These are phyloP conservation scores for Pelecanus crispus DNA, from an alignment of 2,113 vertebrate species.

Conservation along the genomic window DNA sequence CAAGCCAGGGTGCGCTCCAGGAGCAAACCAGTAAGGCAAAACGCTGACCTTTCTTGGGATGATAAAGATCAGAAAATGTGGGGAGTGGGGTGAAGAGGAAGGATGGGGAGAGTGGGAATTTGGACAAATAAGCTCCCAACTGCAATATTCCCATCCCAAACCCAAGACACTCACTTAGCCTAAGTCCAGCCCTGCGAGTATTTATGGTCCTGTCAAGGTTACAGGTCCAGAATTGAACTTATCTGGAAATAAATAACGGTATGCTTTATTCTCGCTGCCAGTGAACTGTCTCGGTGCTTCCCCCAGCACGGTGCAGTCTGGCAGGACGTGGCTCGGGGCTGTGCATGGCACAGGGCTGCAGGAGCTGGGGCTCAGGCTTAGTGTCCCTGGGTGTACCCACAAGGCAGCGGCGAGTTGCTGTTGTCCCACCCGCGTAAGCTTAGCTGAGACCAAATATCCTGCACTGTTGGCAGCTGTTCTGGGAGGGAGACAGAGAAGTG, in stretches of 20 bases:
- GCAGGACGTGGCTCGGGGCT: background rate
- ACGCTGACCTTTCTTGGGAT: background rate
- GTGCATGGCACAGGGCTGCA: background rate
- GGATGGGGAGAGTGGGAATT: background rate
- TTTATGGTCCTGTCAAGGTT: background rate
- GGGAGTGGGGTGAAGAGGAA: background rate
- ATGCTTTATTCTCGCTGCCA: background rate
- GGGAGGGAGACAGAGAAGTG: background rate
- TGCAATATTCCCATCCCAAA: background rate
- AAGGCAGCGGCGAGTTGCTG: accelerated
- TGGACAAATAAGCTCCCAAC: background rate
- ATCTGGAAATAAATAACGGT: background rate
- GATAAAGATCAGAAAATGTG: background rate
- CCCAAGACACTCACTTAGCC: background rate
- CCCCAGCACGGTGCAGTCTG: background rate
- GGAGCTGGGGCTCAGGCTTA: background rate
- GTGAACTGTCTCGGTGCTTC: background rate
- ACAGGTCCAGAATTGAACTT: background rate
- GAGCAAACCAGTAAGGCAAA: background rate
- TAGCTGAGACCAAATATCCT: background rate
- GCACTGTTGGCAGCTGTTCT: background rate
- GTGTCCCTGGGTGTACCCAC: background rate
- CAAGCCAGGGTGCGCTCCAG: background rate
- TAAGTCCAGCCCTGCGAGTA: background rate
- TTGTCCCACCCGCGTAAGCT: background rate